Evolutionary conservation across 2,113 vertebrate species (phyloP).

Genomic region (Passer montanus): DNA sequence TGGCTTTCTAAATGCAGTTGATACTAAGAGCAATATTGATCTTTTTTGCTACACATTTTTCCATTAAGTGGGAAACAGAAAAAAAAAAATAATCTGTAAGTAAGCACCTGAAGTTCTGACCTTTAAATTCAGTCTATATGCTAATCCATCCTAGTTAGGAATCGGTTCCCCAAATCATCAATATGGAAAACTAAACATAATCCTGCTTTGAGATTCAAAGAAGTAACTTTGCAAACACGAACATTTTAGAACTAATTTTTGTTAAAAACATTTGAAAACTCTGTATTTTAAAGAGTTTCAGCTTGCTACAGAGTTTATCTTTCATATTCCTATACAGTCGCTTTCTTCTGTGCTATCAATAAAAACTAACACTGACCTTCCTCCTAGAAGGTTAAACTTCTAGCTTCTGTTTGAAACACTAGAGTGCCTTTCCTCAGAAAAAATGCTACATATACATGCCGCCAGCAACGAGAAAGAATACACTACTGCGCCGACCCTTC

Average conservation of each 20-base stretch:
- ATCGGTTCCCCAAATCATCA: background rate
- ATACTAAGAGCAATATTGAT: background rate
- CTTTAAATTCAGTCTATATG: slow-evolving; percentile 56
- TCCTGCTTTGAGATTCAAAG: background rate
- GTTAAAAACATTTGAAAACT: slow-evolving; percentile 49
- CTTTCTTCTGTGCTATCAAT: slow-evolving; percentile 73
- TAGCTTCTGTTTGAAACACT: slow-evolving; percentile 72
- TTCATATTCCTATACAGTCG: slow-evolving; percentile 61
- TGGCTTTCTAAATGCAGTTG: background rate
- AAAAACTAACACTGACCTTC: slow-evolving; percentile 78
- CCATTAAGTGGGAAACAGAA: background rate
- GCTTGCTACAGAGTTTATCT: slow-evolving; percentile 57
- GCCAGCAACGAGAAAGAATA: slow-evolving; percentile 73
- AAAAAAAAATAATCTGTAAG: background rate
- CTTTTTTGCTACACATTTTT: background rate
- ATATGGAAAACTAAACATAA: slow-evolving; percentile 27
- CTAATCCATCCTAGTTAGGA: slow-evolving; percentile 35
- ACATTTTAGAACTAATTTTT: slow-evolving; percentile 63
- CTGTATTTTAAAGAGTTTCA: slow-evolving; percentile 55
- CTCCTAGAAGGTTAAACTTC: slow-evolving; percentile 78
- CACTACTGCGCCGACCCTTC: slow-evolving; percentile 65
- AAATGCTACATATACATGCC: slow-evolving; percentile 69
- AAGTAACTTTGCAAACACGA: slow-evolving; percentile 18
- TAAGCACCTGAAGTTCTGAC: slow-evolving; percentile 23
- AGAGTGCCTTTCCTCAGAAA: slow-evolving; percentile 74